A percentile compares a stretch with the other conserved stretches of the same genome.
Conservation (phyloP, 2,113 vertebrate species). For the Procavia capensis region DNA sequence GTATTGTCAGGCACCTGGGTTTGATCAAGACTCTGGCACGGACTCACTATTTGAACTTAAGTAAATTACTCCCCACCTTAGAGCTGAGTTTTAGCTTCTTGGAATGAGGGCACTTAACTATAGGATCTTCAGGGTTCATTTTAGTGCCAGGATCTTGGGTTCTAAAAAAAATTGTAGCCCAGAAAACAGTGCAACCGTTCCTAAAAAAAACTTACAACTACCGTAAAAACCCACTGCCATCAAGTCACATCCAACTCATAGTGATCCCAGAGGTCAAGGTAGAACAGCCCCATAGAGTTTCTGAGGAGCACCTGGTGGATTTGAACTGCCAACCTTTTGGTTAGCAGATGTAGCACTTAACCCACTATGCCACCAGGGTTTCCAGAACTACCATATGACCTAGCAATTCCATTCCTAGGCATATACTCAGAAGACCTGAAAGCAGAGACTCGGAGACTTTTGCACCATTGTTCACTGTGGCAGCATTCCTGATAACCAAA, state of each 20-base stretch:
- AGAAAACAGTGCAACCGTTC: neutral
- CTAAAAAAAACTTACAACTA: too few relatives aligned
- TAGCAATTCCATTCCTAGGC: neutral
- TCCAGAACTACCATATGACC: too few relatives aligned
- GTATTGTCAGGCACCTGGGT: neutral
- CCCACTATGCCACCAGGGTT: too few relatives aligned
- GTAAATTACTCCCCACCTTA: neutral
- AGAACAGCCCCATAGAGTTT: too few relatives aligned
- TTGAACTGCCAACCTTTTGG: too few relatives aligned
- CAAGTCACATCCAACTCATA: too few relatives aligned
- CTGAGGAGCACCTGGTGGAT: too few relatives aligned
- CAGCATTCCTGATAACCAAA: neutral
- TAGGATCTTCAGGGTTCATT: neutral
- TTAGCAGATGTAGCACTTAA: too few relatives aligned
- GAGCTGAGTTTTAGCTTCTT: neutral
- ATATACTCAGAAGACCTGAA: neutral
- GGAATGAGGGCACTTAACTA: neutral
- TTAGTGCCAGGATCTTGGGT: neutral
- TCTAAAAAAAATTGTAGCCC: neutral
- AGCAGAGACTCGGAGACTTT: neutral
- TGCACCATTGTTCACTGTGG: neutral
- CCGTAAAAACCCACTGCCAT: too few relatives aligned
- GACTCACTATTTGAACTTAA: neutral
- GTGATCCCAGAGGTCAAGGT: too few relatives aligned
- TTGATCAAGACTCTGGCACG: neutral